A percentile compares a stretch with the other conserved stretches of the same genome.
Evolutionary conservation across 2,113 vertebrate genomes (phyloP).

Genomic region (Nanorana parkeri): DNA sequence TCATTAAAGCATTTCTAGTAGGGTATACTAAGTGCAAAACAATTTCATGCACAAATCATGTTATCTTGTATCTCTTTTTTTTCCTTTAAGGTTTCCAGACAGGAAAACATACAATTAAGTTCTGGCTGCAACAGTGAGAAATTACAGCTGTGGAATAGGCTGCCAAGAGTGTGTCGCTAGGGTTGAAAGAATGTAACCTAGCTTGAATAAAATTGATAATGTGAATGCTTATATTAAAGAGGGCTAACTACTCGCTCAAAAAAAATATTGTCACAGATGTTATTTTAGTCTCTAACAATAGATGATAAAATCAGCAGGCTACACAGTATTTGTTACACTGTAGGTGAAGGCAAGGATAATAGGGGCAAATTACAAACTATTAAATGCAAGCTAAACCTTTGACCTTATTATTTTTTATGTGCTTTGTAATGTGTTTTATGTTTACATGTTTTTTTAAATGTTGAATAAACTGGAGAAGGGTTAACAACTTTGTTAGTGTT

Average conservation of each 20-base stretch:
- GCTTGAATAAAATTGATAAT: constrained; percentile 18
- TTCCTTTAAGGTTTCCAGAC: constrained; percentile 33
- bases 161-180: constrained; percentile 36
- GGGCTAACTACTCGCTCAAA: background rate
- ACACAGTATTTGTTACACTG: too few relatives aligned
- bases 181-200: constrained; percentile 30
- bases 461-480: too few relatives aligned
- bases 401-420: too few relatives aligned
- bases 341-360: too few relatives aligned
- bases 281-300: too few relatives aligned
- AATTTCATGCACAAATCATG: constrained; percentile 37
- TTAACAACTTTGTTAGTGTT: too few relatives aligned
- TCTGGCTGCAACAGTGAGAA: constrained; percentile 43
- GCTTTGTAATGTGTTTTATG: too few relatives aligned
- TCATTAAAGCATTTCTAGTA: background rate
- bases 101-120: constrained; percentile 44
- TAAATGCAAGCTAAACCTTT: too few relatives aligned
- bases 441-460: too few relatives aligned
- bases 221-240: constrained; percentile 5
- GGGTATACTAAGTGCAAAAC: constrained; percentile 5
- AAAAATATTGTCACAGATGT: background rate
- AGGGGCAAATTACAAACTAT: too few relatives aligned
- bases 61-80: constrained; percentile 37
- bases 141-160: constrained; percentile 39
- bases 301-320: too few relatives aligned